Evolutionary conservation across 2,888 invertebrate genomes (phyloP).

Genomic region (Ceraclea dissimilis): DNA sequence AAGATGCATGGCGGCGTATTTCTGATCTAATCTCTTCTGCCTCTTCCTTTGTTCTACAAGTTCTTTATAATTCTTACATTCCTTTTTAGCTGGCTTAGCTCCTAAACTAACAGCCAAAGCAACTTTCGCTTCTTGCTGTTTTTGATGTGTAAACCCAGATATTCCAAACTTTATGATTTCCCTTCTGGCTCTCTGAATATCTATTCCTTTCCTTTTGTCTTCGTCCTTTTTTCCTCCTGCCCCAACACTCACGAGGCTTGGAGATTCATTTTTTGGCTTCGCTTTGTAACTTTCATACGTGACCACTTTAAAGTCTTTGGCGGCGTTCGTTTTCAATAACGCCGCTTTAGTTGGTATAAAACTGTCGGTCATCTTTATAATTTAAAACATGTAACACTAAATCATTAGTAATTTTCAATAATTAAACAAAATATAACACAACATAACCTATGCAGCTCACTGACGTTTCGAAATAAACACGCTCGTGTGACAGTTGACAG

Average conservation of each 20-base stretch:
- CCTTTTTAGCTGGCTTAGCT: conserved; percentile 68
- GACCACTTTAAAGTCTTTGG: conserved; percentile 17
- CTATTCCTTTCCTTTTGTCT: conserved; percentile 46
- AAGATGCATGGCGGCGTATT: conserved; percentile 44
- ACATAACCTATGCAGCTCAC: not conserved
- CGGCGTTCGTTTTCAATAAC: conserved; percentile 8
- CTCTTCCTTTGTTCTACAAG: conserved; percentile 54
- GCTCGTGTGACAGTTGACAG: too few species aligned
- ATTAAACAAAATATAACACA: not conserved
- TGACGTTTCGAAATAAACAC: not conserved
- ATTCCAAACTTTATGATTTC: conserved; percentile 82
- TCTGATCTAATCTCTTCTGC: conserved; percentile 43
- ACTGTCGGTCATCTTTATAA: conserved; percentile 8
- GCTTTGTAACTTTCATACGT: conserved; percentile 18
- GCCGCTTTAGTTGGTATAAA: conserved; percentile 16
- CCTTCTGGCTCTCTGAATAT: conserved; percentile 68
- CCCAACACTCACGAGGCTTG: not conserved
- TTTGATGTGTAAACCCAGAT: conserved; percentile 60
- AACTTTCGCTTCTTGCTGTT: conserved; percentile 72
- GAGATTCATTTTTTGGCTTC: conserved; percentile 5
- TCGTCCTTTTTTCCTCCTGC: not conserved
- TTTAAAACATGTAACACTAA: too few species aligned
- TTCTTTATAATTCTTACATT: conserved; percentile 66
- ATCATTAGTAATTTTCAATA: conserved; percentile 4
- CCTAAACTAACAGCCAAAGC: conserved; percentile 71